Evolutionary conservation across 2,888 invertebrate genomes (phyloP).

Genomic region (Harpagoxenus sublaevis): DNA sequence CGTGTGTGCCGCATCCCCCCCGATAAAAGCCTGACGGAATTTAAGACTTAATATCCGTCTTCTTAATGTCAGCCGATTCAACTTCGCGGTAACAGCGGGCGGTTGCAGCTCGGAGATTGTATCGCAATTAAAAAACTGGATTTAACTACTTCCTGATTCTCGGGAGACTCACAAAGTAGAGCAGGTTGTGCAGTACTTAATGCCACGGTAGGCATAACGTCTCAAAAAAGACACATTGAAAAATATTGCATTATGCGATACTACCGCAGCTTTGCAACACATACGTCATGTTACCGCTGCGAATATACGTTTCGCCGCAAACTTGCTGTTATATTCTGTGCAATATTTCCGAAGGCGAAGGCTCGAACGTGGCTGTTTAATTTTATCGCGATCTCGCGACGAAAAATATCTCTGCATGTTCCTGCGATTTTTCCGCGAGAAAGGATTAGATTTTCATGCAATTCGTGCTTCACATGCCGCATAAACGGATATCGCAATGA

Average conservation of each 20-base stretch:
- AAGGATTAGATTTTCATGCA: not conserved
- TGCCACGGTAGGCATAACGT: not conserved
- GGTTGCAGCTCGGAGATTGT: not conserved
- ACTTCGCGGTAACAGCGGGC: constrained; percentile 1
- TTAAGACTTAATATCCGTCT: not conserved
- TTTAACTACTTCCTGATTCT: constrained; percentile 18
- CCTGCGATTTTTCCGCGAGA: not conserved
- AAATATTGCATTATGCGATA: not conserved
- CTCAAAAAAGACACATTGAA: not conserved
- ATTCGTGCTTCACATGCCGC: not conserved
- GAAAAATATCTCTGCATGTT: not conserved
- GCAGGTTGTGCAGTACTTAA: not conserved
- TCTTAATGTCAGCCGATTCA: constrained; percentile 28
- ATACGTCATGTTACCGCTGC: not conserved
- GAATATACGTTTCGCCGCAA: not conserved
- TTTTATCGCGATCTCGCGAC: not conserved
- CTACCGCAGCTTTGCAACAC: not conserved
- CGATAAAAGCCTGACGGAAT: not conserved
- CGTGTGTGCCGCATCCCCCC: not conserved
- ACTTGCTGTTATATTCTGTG: too few species aligned
- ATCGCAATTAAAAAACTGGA: constrained; percentile 21
- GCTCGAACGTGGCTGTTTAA: not conserved
- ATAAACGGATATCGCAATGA: not conserved
- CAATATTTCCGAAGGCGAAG: not conserved
- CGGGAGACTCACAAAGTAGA: not conserved